These are phyloP conservation scores for Neoscelio sp. DNA, from an alignment of 2,888 invertebrate species.

Conservation along the genomic window DNA sequence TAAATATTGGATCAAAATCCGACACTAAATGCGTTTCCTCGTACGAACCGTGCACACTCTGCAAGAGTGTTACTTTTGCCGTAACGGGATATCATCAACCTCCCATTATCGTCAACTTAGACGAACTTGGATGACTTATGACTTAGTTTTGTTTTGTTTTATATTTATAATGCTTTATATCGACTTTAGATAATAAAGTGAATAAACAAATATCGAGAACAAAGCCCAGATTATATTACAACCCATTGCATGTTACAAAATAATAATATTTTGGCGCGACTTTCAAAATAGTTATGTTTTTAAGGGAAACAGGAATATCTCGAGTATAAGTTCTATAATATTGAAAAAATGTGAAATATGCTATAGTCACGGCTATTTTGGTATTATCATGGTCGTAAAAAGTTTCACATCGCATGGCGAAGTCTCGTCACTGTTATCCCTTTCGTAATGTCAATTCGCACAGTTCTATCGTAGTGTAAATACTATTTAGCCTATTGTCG, in stretches of 20 bases:
- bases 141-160: slow-evolving; percentile 37
- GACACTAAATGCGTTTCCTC: slow-evolving; percentile 51
- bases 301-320: slow-evolving; percentile 1
- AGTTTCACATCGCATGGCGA: slow-evolving; percentile 15
- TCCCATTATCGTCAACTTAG: slow-evolving; percentile 49
- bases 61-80: slow-evolving; percentile 48
- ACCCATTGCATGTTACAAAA: too few species aligned
- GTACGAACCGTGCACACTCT: slow-evolving; percentile 30
- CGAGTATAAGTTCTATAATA: neutral
- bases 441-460: slow-evolving; percentile 44
- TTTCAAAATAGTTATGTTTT: neutral
- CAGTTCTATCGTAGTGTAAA: slow-evolving; percentile 19
- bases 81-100: slow-evolving; percentile 48
- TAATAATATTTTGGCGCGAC: slow-evolving; percentile 6
- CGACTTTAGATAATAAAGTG: slow-evolving; percentile 7
- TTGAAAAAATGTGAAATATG: slow-evolving; percentile 16
- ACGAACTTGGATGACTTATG: slow-evolving; percentile 19
- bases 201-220: slow-evolving; percentile 41
- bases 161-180: slow-evolving; percentile 46
- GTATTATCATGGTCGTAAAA: slow-evolving; percentile 40
- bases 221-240: slow-evolving; percentile 33
- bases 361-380: slow-evolving; percentile 16
- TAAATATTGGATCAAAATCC: slow-evolving; percentile 61
- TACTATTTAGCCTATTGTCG: slow-evolving; percentile 53
- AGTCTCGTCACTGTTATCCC: slow-evolving; percentile 31